Percentiles rank a stretch among this genome's conserved stretches.
Conservation (phyloP, 2,797 vertebrate species). For the Urosaurus nigricauda region DNA sequence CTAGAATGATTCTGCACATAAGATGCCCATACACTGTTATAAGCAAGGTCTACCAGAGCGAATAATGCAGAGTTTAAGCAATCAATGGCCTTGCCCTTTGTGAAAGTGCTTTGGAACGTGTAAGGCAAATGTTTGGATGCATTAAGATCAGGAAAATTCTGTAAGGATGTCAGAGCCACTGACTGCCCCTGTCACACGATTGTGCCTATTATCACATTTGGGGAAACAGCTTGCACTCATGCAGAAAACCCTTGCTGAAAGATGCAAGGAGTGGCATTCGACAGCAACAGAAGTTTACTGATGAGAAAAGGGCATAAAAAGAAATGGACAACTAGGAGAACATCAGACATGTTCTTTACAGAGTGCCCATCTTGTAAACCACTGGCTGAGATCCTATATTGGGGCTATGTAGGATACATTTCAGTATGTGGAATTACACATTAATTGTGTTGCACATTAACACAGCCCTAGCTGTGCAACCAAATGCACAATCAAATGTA, state of each 20-base stretch:
- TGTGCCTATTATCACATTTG: conserved; percentile 67
- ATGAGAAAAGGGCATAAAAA: conserved; percentile 21
- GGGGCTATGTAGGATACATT: too few relatives aligned
- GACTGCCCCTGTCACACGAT: conserved; percentile 55
- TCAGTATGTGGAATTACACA: too few relatives aligned
- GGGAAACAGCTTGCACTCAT: conserved; percentile 73
- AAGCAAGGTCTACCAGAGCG: too few relatives aligned
- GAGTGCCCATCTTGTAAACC: conserved; percentile 34
- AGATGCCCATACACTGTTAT: too few relatives aligned
- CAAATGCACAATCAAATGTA: too few relatives aligned
- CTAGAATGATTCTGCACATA: conserved; percentile 50
- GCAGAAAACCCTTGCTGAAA: conserved; percentile 55
- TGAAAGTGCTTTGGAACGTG: conserved; percentile 70
- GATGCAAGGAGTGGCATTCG: conserved; percentile 53
- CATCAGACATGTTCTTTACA: background rate
- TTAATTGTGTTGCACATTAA: too few relatives aligned
- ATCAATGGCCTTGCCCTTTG: conserved; percentile 61
- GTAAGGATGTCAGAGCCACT: conserved; percentile 62
- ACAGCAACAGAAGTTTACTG: conserved; percentile 50
- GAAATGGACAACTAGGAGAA: conserved; percentile 54
- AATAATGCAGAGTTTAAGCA: too few relatives aligned
- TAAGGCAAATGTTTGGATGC: conserved; percentile 70
- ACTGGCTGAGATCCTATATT: background rate
- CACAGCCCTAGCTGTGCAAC: too few relatives aligned
- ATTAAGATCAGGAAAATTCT: conserved; percentile 70